Base-by-base conservation (phyloP, 2,797 vertebrate genomes). In the Neosilurus hyrtlii region DNA sequence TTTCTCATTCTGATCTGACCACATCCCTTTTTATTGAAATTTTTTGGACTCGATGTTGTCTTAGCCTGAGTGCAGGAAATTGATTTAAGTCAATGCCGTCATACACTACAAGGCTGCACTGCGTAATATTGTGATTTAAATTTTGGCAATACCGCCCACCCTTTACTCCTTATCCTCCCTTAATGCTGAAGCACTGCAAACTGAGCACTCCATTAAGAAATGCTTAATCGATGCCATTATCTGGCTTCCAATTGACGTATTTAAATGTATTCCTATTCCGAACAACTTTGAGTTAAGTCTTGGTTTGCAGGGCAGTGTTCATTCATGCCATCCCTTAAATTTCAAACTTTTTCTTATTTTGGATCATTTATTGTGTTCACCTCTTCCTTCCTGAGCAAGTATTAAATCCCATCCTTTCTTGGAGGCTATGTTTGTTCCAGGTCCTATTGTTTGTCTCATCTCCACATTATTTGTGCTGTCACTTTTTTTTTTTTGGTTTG, bases 141-240 rank as follows among this genome's bases (percentile, higher is more conserved):
- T 75, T 37, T 76, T 76, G 74, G 74, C 35, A 61, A 76, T 76
- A 76, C 61, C 14, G 74, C 74, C 74, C 74, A 76, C 74, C 74
- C 20, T 5, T 76, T 82, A 2, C 15, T 49, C 61, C 26, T 54
- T 49, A 66, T 66, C 67, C 30, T 65, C 30, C 70, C 51, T 79
- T 22, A 49, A 18, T 86, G 56, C 73, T 82, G 56, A 57, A 80
- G 68, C 87, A 84, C 86, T 87, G 87, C 84, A 87, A 87, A 88
- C 81, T 84, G 81, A 82, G 81, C 81, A 67, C 59, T 43, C 3
- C 18, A 59, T 75, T 26, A 61, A 61, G n/a, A 24, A 51, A 26
- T 24, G 16, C 52, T 62, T 76, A 24, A 18, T 76, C 20, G 16
- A 11, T 43, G 22, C 20, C 57, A 43, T 61, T 76, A 43, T 75